phyloP scores from a whole-genome alignment of 1,140 invertebrate species.

The Paraescarpia echinospica region DNA sequence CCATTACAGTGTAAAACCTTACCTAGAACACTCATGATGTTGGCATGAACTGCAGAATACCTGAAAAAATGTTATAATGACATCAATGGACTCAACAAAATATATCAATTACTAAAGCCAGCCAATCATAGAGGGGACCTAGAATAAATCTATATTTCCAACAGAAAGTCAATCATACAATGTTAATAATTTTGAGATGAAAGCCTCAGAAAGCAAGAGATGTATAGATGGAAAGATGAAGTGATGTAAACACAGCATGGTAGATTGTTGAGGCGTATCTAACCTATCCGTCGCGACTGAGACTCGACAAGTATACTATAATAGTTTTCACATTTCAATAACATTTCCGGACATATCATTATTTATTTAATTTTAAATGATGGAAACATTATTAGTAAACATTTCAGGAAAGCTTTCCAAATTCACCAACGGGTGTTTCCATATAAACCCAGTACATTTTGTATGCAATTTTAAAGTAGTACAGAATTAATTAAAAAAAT shows the following conservation, averaged over 20 bases:
- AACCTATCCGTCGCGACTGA: neutral
- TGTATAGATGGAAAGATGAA: neutral
- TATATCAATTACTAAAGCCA: neutral
- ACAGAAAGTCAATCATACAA: no score
- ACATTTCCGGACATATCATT: neutral
- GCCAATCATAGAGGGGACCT: neutral
- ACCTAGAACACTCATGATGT: conserved; percentile 50
- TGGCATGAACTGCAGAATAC: conserved; percentile 47
- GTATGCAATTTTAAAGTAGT: neutral
- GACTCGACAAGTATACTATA: neutral
- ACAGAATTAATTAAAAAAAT: neutral
- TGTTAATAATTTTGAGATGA: neutral
- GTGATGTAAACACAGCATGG: no score
- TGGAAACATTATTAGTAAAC: neutral
- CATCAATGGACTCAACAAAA: neutral
- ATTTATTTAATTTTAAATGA: neutral
- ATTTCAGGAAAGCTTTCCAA: neutral
- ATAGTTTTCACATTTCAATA: neutral
- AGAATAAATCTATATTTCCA: neutral
- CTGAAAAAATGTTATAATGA: conserved; percentile 36
- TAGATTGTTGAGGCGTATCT: no score
- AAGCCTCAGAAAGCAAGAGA: neutral
- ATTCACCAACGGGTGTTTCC: neutral
- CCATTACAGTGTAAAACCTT: conserved; percentile 27
- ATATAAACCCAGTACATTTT: neutral